Evolutionary conservation across 2,797 vertebrate species (phyloP), one percentile per base, ranked within the genome.

Genomic region (Schizothorax lantsangensis): DNA sequence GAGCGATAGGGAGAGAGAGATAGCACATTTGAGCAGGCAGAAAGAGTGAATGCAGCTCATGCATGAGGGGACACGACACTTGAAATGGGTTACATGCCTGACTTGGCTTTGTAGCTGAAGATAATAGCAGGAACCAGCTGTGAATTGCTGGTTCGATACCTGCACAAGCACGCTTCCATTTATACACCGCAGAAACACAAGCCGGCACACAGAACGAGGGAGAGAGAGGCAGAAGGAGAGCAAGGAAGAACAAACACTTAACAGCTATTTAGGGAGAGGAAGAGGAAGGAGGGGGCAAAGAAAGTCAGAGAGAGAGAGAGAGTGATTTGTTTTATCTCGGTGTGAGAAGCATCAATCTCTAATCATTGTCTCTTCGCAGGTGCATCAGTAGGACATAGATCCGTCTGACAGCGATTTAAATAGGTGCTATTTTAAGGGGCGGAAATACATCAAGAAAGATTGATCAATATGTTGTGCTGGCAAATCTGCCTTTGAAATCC

Each of bases 51-150:
- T 40, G 38, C 80, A 69, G n/a, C 71, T 83, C 30, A 81, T 81
- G 71, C 84, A 86, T 90, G 89, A 91, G 80, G 69, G 71, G 87
- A 90, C 80, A 78, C 87, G 86, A 88, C 88, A 90, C 91, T 88
- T 89, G 74, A 91, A 92, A 91, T 89, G 84, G 88, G 88, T 92
- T 92, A 90, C 90, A 92, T 89, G 90, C 88, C 86, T 90, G 90
- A 92, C 87, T 92, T 88, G 84, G 62, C 87, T 87, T 86, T 80
- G 84, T 84, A 81, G 87, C 83, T 83, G 87, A 86, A 89, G 89
- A 91, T 91, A 91, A 91, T 91, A 90, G 89, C 84, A 84, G 78
- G 82, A 92, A 91, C 86, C 90, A 84, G 88, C 87, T 91, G 90
- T 85, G 89, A 91, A 89, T 90, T 82, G 88, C 81, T 81, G 88